These are phyloP conservation scores for Falcunculus frontatus DNA, from an alignment of 2,113 vertebrate genomes.

Conservation along the genomic window DNA sequence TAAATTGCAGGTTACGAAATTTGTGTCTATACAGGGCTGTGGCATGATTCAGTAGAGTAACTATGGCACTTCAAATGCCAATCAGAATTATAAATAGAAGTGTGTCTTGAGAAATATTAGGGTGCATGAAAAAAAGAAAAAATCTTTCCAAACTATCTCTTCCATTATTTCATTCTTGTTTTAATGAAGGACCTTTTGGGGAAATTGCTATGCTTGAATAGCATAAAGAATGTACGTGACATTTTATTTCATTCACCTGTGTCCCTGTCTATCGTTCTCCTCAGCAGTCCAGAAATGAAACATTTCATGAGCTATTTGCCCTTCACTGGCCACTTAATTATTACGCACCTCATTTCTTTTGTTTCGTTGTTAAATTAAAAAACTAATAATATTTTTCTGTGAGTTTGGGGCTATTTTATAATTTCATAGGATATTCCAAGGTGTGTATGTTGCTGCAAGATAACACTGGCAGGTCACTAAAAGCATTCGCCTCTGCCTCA, in stretches of 20 bases:
- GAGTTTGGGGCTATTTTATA: slow-evolving; percentile 17
- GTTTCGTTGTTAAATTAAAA: slow-evolving; percentile 43
- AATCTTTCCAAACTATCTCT: neutral
- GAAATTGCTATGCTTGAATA: slow-evolving; percentile 9
- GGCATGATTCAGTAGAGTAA: neutral
- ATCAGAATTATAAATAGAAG: neutral
- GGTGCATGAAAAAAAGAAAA: neutral
- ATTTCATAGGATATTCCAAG: neutral
- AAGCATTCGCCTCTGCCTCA: neutral
- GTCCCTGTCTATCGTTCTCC: slow-evolving; percentile 18
- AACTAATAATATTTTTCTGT: neutral
- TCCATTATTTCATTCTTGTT: slow-evolving; percentile 21
- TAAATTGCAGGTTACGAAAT: neutral
- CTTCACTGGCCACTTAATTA: slow-evolving; percentile 38
- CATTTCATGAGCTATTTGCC: slow-evolving; percentile 20
- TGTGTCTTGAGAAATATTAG: neutral
- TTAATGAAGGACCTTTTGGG: neutral
- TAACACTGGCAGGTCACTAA: slow-evolving; percentile 39
- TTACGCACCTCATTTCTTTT: slow-evolving; percentile 33
- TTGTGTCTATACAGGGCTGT: neutral
- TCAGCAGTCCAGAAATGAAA: slow-evolving; percentile 19
- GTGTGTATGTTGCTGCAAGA: slow-evolving; percentile 42
- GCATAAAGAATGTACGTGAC: neutral
- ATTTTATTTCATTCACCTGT: slow-evolving; percentile 46
- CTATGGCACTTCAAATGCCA: neutral